Evolutionary conservation across 2,797 vertebrate species (phyloP), one percentile per base, ranked within the genome.

Genomic region (Amniataba percoides): DNA sequence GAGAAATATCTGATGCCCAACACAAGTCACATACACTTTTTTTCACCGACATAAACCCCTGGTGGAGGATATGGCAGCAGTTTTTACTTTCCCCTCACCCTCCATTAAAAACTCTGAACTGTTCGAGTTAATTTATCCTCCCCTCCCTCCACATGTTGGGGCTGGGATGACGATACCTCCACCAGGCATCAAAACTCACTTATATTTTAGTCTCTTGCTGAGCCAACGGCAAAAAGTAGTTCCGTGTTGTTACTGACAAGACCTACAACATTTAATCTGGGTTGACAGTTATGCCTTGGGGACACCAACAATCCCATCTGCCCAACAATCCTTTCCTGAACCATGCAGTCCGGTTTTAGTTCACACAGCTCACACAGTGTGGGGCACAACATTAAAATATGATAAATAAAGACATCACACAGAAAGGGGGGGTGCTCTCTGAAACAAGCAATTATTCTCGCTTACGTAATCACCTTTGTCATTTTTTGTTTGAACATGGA

Each of bases 301-400:
- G 66, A 71, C 34, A 45, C 39, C 31, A 27, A 58, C 67, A 71
- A 75, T 81, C 59, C 76, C 55, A 77, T 85, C 76, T 82, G 56
- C 56, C 73, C 58, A 59, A 48, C 57, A 71, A 64, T 48, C 62
- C 55, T 48, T 59, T 53, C 25, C 49, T 62, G 46, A 75, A 72
- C 34, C 61, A 53, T 8, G 43, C 36, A 49, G 71, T 74, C 69
- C 21, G 40, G 73, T 77, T 87, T 76, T 60, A 74, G 74, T 71
- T 60, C 39, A 71, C 58, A 42, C 23, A 55, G 55, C 77, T 83
- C 45, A 18, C 45, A 18, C 25, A 69, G 53, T 27, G 51, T 7
- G 5, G 21, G 19, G 9, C 31, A 15, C 61, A 71, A 81, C 69
- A 84, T 84, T 88, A 84, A 85, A 82, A 77, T 74, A 72, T 80